Evolutionary conservation across 2,888 invertebrate genomes (phyloP).

Genomic region (Pterostichus madidus): DNA sequence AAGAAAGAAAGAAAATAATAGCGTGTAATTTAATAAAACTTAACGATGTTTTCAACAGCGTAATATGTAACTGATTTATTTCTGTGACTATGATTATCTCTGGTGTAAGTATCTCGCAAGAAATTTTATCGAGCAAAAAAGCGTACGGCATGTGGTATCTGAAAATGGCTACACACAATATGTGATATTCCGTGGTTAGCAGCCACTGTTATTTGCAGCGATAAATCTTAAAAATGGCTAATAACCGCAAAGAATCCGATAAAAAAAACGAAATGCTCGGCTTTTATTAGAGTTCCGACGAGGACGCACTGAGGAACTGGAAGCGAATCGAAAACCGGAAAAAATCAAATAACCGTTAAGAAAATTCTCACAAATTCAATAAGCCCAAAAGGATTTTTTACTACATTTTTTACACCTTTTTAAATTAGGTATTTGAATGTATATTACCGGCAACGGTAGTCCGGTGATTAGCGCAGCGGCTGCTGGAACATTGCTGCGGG

Average conservation of each 20-base stretch:
- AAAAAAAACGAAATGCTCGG: slow-evolving; percentile 47
- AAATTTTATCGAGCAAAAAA: slow-evolving; percentile 34
- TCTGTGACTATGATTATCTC: slow-evolving; percentile 35
- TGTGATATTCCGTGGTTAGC: slow-evolving; percentile 59
- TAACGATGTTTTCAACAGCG: slow-evolving; percentile 20
- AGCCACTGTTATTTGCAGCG: slow-evolving; percentile 58
- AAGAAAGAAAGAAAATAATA: slow-evolving; percentile 14
- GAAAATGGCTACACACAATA: slow-evolving; percentile 59
- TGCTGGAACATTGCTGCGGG: too few species aligned
- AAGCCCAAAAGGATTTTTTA: neutral
- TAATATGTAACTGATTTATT: slow-evolving; percentile 17
- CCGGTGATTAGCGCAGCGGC: too few species aligned
- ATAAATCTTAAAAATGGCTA: slow-evolving; percentile 65
- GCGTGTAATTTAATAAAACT: slow-evolving; percentile 17
- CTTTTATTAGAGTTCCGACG: slow-evolving; percentile 50
- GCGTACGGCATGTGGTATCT: slow-evolving; percentile 21
- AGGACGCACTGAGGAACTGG: slow-evolving; percentile 30
- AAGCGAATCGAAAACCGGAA: slow-evolving; percentile 29
- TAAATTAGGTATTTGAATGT: neutral
- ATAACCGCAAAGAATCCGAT: slow-evolving; percentile 63
- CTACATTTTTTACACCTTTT: too few species aligned
- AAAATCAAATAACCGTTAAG: slow-evolving; percentile 41
- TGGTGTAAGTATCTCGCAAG: slow-evolving; percentile 17
- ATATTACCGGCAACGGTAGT: too few species aligned
- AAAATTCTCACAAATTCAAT: slow-evolving; percentile 16